Evolutionary conservation across 1,140 invertebrate genomes (phyloP).

Genomic region (Sycophaga agraensis): DNA sequence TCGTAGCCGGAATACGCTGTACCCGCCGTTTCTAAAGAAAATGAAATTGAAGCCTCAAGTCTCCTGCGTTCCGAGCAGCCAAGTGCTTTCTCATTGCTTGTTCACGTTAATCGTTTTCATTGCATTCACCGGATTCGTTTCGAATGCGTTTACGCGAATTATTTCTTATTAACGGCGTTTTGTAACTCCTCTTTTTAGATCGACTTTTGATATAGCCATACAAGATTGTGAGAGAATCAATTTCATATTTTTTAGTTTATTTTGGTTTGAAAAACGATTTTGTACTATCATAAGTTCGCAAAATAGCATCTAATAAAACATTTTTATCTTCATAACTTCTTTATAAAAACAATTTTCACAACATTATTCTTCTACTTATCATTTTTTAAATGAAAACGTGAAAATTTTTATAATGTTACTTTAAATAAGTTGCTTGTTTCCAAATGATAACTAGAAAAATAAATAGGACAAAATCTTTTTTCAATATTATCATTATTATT

Average conservation of each 20-base stretch:
- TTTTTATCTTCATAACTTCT: too few species aligned
- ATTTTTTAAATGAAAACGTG: too few species aligned
- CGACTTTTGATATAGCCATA: constrained; percentile 22
- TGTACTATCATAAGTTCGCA: too few species aligned
- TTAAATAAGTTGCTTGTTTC: too few species aligned
- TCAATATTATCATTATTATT: not conserved
- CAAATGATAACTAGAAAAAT: not conserved
- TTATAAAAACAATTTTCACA: too few species aligned
- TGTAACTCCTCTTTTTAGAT: constrained; percentile 9
- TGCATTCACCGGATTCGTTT: too few species aligned
- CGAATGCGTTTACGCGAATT: not conserved
- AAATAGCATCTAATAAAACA: too few species aligned
- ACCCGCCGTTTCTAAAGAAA: constrained; percentile 57
- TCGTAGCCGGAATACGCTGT: constrained; percentile 80
- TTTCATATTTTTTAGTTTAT: constrained; percentile 48
- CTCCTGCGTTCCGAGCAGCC: not conserved
- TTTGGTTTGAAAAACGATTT: too few species aligned
- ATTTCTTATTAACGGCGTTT: not conserved
- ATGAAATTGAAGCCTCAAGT: constrained; percentile 55
- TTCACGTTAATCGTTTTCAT: not conserved
- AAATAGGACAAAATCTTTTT: constrained; percentile 1
- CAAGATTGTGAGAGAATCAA: constrained; percentile 49
- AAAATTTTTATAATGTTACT: too few species aligned
- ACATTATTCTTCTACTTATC: not conserved
- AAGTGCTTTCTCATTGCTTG: not conserved